phyloP scores from a whole-genome alignment of 2,113 vertebrate species.

The Nasalis larvatus region DNA sequence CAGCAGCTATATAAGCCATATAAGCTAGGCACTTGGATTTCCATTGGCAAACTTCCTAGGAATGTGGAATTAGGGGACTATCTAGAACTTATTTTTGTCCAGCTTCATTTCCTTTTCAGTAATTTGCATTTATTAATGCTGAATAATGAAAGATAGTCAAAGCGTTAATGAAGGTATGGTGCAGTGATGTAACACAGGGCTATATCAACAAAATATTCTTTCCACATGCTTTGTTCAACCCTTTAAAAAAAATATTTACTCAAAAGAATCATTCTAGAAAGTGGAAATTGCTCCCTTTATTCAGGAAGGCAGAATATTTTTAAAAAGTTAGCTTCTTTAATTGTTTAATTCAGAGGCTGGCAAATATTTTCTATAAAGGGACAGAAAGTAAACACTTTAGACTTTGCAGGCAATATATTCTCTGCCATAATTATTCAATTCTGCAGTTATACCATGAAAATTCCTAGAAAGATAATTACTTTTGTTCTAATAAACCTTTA shows the following conservation, averaged over 20 bases:
- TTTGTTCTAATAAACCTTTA: constrained; percentile 13
- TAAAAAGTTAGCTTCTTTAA: background rate
- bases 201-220: background rate
- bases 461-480: background rate
- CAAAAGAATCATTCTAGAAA: background rate
- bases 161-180: background rate
- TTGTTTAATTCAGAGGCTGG: background rate
- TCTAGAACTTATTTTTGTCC: background rate
- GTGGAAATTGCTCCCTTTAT: background rate
- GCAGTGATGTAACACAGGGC: too few species aligned
- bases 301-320: background rate
- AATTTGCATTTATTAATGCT: background rate
- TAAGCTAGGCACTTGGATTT: background rate
- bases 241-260: background rate
- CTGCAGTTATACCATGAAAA: background rate
- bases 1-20: background rate
- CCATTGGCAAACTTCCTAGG: background rate
- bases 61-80: background rate
- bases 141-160: background rate
- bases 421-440: background rate
- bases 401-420: background rate
- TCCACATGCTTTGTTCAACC: background rate
- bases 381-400: background rate
- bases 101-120: background rate
- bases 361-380: background rate